Base-by-base conservation (phyloP, 2,888 invertebrate genomes). In the Dendrolimus pini region DNA sequence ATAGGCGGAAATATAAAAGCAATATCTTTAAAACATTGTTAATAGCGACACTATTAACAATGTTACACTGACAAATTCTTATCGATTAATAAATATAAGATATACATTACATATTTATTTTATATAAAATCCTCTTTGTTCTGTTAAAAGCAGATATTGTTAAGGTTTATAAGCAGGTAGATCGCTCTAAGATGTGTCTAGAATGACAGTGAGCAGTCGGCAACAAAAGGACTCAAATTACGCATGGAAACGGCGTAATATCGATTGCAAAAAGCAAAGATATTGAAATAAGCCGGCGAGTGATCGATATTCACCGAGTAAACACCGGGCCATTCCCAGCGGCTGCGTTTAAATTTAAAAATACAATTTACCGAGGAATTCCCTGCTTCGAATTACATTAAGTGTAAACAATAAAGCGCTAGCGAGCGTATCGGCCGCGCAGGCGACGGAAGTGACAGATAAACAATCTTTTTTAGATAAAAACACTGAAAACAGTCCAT, bases 391-490 rank as follows among this genome's bases (percentile, higher is more conserved):
- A 90, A 89, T 90, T 86, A 87, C 85, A 89, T 89, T 89, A 89
- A 87, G 87, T 86, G 89, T 89, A 88, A 89, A 89, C 88, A 89
- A 89, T 88, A 85, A 86, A 87, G 82, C 80, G 83, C 76, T 82
- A 85, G 87, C 75, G 83, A 82, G 86, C 88, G 88, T 89, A 89
- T 89, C 88, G 83, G 78, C 75, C 68, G 81, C 79, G 77, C 84
- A 82, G 82, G 84, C 89, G 89, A 89, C 89, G 90, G 89, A 90
- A 89, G 86, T 81, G 69, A 74, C 77, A 87, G 88, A 89, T 89
- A 89, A 90, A 89, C 89, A 89, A 87, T 88, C 85, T 88, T 87
- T 87, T 88, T 87, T 85, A 87, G 89, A 89, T 89, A 89, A 89
- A 47, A 87, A 83, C 78, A 74, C 77, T 86, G 83, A 81, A 86